These are phyloP conservation scores for Cydia fagiglandana DNA, from an alignment of 1,140 invertebrate genomes.

Conservation along the genomic window DNA sequence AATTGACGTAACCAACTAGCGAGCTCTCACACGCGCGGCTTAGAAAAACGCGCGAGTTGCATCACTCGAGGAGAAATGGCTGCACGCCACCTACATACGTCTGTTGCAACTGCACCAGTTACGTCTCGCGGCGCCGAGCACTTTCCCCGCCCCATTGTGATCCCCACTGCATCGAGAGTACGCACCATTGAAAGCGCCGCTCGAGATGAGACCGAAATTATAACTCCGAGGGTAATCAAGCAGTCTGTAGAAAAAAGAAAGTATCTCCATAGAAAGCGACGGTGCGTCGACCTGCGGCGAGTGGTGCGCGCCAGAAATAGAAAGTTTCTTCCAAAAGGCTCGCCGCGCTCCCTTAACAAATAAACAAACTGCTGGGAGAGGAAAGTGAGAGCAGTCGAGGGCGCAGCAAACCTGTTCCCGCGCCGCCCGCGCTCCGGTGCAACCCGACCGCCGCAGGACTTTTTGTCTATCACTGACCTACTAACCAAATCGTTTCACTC, in stretches of 20 bases:
- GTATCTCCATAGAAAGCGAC: conserved; percentile 72
- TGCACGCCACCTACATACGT: conserved; percentile 65
- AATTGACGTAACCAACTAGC: conserved; percentile 76
- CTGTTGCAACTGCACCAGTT: conserved; percentile 68
- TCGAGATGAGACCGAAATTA: conserved; percentile 53
- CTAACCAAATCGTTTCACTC: conserved; percentile 57
- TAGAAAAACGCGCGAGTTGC: conserved; percentile 70
- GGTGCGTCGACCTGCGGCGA: conserved; percentile 64
- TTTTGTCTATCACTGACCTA: conserved; percentile 63
- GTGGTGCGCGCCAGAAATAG: conserved; percentile 71
- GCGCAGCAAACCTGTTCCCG: conserved; percentile 65
- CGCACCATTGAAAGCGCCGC: conserved; percentile 39
- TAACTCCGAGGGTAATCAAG: conserved; percentile 43
- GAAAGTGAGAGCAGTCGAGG: conserved; percentile 70
- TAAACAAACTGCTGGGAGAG: conserved; percentile 67
- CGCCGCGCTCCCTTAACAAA: conserved; percentile 68
- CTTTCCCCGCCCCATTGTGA: conserved; percentile 60
- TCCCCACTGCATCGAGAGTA: conserved; percentile 41
- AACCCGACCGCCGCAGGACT: conserved; percentile 47
- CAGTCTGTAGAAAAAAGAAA: conserved; percentile 67
- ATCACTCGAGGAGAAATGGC: conserved; percentile 74
- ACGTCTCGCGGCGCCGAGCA: conserved; percentile 48
- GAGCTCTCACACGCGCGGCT: conserved; percentile 67
- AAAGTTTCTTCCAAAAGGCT: conserved; percentile 71
- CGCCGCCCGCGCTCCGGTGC: conserved; percentile 35